Evolutionary conservation across 2,797 vertebrate genomes (phyloP).

Genomic region (Synaphobranchus kaupii): DNA sequence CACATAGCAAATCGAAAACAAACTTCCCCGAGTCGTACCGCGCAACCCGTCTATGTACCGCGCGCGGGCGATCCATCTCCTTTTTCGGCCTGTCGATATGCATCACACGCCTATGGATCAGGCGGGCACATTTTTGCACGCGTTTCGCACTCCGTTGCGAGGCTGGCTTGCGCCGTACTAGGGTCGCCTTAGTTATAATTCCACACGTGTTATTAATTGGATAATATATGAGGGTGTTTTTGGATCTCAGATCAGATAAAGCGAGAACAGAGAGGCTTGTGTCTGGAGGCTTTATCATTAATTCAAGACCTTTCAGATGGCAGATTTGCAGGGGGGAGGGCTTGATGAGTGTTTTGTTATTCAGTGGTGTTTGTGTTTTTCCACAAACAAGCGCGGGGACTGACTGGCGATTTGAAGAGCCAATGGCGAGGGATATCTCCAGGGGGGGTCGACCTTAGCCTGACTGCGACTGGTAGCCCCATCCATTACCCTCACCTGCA

Average conservation of each 20-base stretch:
- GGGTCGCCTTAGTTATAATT: constrained; percentile 13
- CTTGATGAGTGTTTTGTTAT: constrained; percentile 20
- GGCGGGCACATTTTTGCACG: neutral
- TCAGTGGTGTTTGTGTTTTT: constrained; percentile 20
- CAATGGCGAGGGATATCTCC: neutral
- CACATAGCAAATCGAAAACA: neutral
- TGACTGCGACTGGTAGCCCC: neutral
- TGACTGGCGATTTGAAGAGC: neutral
- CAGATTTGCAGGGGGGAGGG: constrained; percentile 19
- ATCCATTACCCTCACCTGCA: constrained; percentile 10
- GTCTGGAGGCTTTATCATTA: constrained; percentile 38
- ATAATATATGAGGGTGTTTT: constrained; percentile 26
- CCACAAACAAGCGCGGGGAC: constrained; percentile 11
- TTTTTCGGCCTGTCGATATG: neutral
- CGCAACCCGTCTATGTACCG: neutral
- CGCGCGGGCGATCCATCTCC: neutral
- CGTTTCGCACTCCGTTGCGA: neutral
- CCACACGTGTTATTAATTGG: constrained; percentile 16
- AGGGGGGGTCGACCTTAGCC: neutral
- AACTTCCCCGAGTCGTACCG: neutral
- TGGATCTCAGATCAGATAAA: constrained; percentile 38
- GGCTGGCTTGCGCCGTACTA: neutral
- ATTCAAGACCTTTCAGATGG: constrained; percentile 30
- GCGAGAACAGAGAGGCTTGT: constrained; percentile 33
- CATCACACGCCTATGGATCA: neutral